phyloP scores from a whole-genome alignment of 2,888 invertebrate genomes.

The Eubasilissa splendida region DNA sequence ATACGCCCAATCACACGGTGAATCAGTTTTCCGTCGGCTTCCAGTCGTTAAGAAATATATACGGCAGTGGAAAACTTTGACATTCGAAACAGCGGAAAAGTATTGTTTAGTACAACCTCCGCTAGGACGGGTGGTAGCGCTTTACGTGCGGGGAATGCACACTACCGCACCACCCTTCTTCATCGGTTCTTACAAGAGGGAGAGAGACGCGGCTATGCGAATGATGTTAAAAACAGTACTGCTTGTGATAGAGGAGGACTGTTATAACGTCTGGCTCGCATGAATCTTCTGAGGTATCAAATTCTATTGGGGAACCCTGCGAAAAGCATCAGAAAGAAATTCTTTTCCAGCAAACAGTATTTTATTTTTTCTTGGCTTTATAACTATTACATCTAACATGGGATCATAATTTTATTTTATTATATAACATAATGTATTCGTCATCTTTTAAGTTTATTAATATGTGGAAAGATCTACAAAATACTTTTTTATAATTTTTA shows the following conservation, averaged over 20 bases:
- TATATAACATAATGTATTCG: too few relatives aligned
- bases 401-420: too few relatives aligned
- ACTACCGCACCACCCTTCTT: not conserved
- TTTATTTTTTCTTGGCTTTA: too few relatives aligned
- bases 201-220: not conserved
- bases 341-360: too few relatives aligned
- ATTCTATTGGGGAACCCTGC: too few relatives aligned
- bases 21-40: constrained; percentile 7
- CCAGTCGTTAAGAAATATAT: constrained; percentile 1
- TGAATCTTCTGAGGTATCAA: not conserved
- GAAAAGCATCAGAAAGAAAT: too few relatives aligned
- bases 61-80: constrained; percentile 4
- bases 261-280: constrained; percentile 8
- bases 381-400: too few relatives aligned
- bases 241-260: not conserved
- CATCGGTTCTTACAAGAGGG: not conserved
- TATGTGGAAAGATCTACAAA: too few relatives aligned
- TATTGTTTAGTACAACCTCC: constrained; percentile 19
- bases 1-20: constrained; percentile 8
- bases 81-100: constrained; percentile 7
- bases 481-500: too few relatives aligned
- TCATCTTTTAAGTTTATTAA: too few relatives aligned
- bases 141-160: constrained; percentile 42
- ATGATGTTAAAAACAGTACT: not conserved
- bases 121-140: constrained; percentile 2